Base-by-base conservation (phyloP, 2,113 vertebrate species). In the Speoplatyrhinus poulsoni region DNA sequence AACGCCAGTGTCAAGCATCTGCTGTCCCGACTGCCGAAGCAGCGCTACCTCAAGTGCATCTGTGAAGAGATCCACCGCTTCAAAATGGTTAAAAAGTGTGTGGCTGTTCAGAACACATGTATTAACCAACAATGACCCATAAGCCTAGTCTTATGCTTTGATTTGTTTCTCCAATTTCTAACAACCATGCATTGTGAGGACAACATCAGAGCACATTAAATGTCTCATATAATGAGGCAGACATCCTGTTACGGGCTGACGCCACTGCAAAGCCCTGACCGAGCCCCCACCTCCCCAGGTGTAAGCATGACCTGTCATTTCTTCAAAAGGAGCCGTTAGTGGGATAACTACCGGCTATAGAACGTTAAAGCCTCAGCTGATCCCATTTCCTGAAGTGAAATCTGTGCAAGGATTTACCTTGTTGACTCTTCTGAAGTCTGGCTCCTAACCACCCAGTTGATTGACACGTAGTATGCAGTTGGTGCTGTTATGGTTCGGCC, bases 31-130 rank as follows among this genome's bases (percentile, higher is more conserved):
- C 91, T 95, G 52, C 95, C 96, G 16, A 98, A 98, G 88, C 97
- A 98, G 79, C 93, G 95, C 74, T 98, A 98, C 83, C 88, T 99
- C 65, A 96, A 98, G 85, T 89, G 90, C 69, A 93, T 99, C 81
- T 98, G 97, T 71, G 98, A 99, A 19, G 95, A 98, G 92, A 95
- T 99, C 73, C 94, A 96, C 77, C 93, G 87, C 62, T 94, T 96
- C 78, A 99, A 98, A 90, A 93, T 99, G 15, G 89, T 83, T 53
- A 98, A 97, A 88, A 95, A 94, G 98, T 98, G 89, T 72, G 70
- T 75, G 0, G 3, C 3, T 60, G 47, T 69, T 26, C 26, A 26
- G 26, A 26, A 26, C 26, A 26, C 26, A 26, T 26, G 26, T 26
- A 26, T 26, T 26, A 2, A 8, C 36, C 36, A 17, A 67, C 13